Base-by-base conservation (phyloP, 2,113 vertebrate species). In the Acanthisitta chloris region DNA sequence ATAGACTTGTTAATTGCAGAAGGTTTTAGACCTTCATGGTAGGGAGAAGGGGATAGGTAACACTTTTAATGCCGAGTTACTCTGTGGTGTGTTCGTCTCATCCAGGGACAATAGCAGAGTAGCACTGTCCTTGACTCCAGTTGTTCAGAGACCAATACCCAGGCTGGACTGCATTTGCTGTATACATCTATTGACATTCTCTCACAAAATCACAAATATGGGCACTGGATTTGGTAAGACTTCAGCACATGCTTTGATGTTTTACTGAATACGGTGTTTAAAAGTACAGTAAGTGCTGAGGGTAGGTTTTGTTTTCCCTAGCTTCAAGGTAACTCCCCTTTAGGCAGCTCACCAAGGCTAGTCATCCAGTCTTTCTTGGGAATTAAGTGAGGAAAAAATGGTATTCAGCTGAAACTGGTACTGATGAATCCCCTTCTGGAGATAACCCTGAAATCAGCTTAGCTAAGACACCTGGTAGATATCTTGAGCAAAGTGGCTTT, bases 1-100 rank as follows among this genome's bases (percentile, higher is more conserved):
- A 81, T 87, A 96, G 88, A 87, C 86, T 92, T 96, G 73, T 94
- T 97, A 97, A 97, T 96, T 97, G 95, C 71, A 86, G 52, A 81
- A 73, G 51, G 52, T 42, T 96, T 95, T 85, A 94, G 70, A 92
- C 58, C n/a, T 73, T 88, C 23, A 48, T n/a, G 66, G 55, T 78
- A 65, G 33, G 70, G 38, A 88, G 73, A 54, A 57, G 59, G 48
- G 20, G 45, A 54, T 65, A 45, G 73, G 34, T 58, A 62, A 33
- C 31, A 52, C 15, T 16, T 85, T 5, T 14, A 61, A 28, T 61
- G 54, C 36, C 70, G 34, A 73, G 48, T 58, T 73, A 36, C 7
- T 8, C 6, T 52, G 74, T 29, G 6, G 3, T 31, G 8, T 67
- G 18, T 88, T 69, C 65, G 12, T 73, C 33, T 86, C 20, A 9